Conservation (phyloP, 2,888 invertebrate genomes). For the Platypus cylindrus region DNA sequence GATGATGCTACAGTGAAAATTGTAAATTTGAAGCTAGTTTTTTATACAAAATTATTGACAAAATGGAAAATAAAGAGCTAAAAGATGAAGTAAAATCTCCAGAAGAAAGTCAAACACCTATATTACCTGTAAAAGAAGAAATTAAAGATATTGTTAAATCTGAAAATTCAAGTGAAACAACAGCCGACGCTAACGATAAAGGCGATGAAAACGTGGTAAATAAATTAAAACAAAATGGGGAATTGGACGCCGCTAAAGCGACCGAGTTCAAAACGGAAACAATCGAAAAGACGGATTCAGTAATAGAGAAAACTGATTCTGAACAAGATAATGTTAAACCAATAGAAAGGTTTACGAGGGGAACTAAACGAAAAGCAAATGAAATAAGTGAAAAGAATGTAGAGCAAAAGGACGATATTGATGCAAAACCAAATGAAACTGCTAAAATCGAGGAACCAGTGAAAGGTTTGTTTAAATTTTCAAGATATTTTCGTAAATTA, state of each 20-base stretch:
- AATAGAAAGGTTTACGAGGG: constrained; percentile 2
- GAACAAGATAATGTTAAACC: neutral
- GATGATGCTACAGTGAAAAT: no score
- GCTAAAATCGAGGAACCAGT: constrained; percentile 3
- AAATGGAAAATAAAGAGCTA: constrained; percentile 6
- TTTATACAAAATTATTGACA: neutral
- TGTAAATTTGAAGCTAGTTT: neutral
- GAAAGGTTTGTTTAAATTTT: constrained; percentile 2
- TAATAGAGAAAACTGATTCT: neutral
- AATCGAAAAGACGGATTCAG: neutral
- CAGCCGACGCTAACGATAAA: constrained; percentile 5
- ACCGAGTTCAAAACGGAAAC: constrained; percentile 3
- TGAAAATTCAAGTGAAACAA: neutral
- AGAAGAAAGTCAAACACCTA: neutral
- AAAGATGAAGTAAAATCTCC: constrained; percentile 1
- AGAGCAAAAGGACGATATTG: constrained; percentile 10
- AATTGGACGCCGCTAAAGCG: neutral
- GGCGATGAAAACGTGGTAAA: neutral
- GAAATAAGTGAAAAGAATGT: neutral
- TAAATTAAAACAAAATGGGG: constrained; percentile 6
- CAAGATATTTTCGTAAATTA: neutral
- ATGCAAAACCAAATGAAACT: constrained; percentile 7
- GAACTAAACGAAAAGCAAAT: constrained; percentile 8
- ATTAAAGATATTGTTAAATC: constrained; percentile 2
- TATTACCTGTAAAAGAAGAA: constrained; percentile 2